Evolutionary conservation across 2,113 vertebrate genomes (phyloP), one percentile per base, ranked within the genome.

Genomic region (Ptilonorhynchus violaceus): DNA sequence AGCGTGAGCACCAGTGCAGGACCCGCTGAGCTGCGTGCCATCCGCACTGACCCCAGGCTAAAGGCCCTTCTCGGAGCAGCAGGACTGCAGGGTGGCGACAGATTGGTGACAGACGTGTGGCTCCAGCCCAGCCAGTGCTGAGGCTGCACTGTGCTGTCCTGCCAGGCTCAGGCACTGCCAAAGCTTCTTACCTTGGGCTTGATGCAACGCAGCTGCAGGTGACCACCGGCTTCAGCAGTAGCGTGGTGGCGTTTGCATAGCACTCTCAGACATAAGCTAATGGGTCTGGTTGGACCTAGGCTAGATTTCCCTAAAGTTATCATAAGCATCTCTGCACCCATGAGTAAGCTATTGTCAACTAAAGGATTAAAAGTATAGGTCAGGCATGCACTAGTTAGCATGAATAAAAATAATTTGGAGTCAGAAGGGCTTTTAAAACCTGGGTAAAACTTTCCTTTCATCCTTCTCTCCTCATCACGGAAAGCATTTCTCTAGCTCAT

Each of bases 21-120:
- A 39, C 33, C 30, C 50, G 52, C 58, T 2, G 3, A 72, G 44
- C 44, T 76, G 27, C 1, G 0, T 25, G 27, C 28, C 63, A 27
- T 42, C 39, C 62, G 14, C 56, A 17, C 52, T 72, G 42, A 67
- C 21, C 27, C 6, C 17, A 46, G 28, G 20, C 68, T 69, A 10
- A 69, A 70, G 73, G 18, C 39, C 5, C 0, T 46, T 42, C 56
- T 70, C 30, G 67, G 69, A 67, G 42, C 60, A 42, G 52, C 60
- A 42, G 52, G 46, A 46, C 15, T 70, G 33, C 68, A 63, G 50
- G 74, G 28, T 2, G 7, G 27, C 6, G 3, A 55, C 4, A 9
- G 58, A 25, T 4, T 5, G 4, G 21, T 7, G 4, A 75, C 3
- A 9, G 62, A 37, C 6, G 0, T 4, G 0, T 49, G 59, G 53